Evolutionary conservation across 2,113 vertebrate species (phyloP), one percentile per base, ranked within the genome.

Genomic region (Sclerurus mexicanus): DNA sequence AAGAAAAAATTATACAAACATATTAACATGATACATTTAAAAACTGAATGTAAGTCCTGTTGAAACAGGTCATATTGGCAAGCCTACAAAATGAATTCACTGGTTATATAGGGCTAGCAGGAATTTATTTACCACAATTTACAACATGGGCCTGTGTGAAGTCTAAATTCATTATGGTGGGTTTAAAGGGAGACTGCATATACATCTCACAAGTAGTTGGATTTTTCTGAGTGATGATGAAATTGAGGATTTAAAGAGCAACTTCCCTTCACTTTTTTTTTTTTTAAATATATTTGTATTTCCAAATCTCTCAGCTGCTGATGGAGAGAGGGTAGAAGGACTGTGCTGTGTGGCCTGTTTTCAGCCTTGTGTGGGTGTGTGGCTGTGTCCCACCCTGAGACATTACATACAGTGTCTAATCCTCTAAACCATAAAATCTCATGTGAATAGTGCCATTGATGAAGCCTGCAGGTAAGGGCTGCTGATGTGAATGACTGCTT

Each of bases 361-460:
- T 89, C 78, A 78, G 76, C 58, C 46, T 10, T 21, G 10, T 6
- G 4, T 8, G 3, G 67, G 22, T 71, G 66, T 73, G 79, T 77
- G 83, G 82, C 74, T 78, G 71, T 0, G 0, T 64, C 69, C 84
- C 56, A 55, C 90, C 63, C 81, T 30, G 91, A 96, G 94, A 96
- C 95, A 88, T 96, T 95, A 93, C 96, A 94, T 95, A 94, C 72
- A 75, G 90, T 69, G 90, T 96, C 95, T 94, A 84, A 94, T 96
- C 90, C 90, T 14, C 64, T 90, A 90, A 93, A 40, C 82, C 90
- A 63, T 96, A 96, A 96, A 96, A 87, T 74, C 85, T 91, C 93
- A 90, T 6, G 39, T 96, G 95, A 96, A 95, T 95, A 62, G 82
- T 55, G 56, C 96, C 82, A 96, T 95, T 96, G 93, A 95, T 74